Evolutionary conservation across 2,797 vertebrate genomes (phyloP).

Genomic region (Danio choprae): DNA sequence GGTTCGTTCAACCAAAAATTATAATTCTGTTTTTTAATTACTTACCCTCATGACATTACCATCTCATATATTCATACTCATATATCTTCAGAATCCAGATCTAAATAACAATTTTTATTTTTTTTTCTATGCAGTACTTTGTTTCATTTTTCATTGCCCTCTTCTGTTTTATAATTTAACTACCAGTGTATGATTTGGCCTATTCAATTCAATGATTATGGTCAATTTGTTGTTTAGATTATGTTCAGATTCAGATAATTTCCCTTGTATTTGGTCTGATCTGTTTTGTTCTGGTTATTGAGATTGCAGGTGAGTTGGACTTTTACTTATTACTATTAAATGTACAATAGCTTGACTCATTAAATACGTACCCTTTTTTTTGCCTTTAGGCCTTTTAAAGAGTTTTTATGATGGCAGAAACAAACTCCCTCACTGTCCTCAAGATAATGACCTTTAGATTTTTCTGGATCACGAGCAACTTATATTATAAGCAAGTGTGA

Average conservation of each 20-base stretch:
- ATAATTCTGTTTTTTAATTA: no score
- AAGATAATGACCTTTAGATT: not conserved
- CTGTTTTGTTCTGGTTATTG: no score
- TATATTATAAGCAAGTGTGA: not conserved
- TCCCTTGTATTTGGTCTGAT: no score
- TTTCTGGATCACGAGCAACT: not conserved
- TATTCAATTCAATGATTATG: not conserved
- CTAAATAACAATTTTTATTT: no score
- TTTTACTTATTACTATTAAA: not conserved
- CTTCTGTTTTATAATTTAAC: no score
- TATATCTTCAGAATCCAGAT: no score
- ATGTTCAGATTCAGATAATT: no score
- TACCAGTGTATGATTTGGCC: not conserved
- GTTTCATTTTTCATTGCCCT: no score
- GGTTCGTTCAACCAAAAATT: no score
- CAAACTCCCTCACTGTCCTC: not conserved
- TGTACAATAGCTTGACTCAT: not conserved
- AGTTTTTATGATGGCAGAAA: not conserved
- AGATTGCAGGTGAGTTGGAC: not conserved
- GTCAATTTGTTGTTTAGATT: not conserved
- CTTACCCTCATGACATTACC: no score
- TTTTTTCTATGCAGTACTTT: no score
- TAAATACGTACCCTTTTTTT: not conserved
- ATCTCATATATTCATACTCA: no score
- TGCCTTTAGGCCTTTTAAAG: not conserved